These are phyloP conservation scores for Lacerta viridis DNA, from an alignment of 2,797 vertebrate genomes.

Conservation along the genomic window DNA sequence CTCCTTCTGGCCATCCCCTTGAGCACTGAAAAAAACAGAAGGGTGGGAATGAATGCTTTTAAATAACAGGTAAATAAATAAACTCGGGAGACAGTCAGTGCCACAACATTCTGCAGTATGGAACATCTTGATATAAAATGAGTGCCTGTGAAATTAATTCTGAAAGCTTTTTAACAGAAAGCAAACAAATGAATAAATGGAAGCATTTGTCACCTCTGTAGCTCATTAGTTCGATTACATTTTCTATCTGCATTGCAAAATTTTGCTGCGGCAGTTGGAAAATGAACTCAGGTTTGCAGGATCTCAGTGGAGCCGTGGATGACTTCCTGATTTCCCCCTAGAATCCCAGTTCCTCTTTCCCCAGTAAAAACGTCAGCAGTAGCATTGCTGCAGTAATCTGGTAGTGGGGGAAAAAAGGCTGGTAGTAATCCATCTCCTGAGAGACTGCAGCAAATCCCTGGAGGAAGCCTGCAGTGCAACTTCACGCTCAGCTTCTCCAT, in stretches of 20 bases:
- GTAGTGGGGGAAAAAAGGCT: background rate
- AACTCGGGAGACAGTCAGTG: background rate
- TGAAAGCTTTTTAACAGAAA: background rate
- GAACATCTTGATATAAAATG: background rate
- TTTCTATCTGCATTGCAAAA: background rate
- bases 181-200: background rate
- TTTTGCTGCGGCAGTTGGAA: background rate
- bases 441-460: constrained; percentile 57
- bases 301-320: constrained; percentile 43
- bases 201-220: background rate
- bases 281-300: constrained; percentile 10
- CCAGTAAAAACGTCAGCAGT: constrained; percentile 19
- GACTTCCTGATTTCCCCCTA: constrained; percentile 1
- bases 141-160: constrained; percentile 10
- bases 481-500: constrained; percentile 8
- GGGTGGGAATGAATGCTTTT: background rate
- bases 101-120: background rate
- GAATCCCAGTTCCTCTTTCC: background rate
- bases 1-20: too few relatives aligned
- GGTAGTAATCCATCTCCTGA: constrained; percentile 28
- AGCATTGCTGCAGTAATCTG: constrained; percentile 50
- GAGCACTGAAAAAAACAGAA: too few relatives aligned
- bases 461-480: constrained; percentile 26
- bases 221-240: background rate
- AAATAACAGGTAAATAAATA: background rate